Evolutionary conservation across 2,113 vertebrate species (phyloP).

Genomic region (Willisornis vidua): DNA sequence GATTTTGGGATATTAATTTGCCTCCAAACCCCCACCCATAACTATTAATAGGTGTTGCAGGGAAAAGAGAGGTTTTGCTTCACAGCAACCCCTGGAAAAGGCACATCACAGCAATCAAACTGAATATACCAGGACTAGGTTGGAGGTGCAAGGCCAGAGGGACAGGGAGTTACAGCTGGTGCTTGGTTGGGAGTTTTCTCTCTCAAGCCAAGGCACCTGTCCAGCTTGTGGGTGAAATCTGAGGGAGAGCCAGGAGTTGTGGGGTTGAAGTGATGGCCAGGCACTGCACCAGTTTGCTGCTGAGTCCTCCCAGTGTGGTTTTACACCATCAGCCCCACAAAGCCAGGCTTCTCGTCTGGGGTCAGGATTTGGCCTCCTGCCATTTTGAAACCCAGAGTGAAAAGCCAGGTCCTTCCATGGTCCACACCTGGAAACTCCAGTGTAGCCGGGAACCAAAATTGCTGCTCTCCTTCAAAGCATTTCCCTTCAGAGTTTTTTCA

Average conservation of each 20-base stretch:
- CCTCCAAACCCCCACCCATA: neutral
- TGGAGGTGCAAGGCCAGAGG: neutral
- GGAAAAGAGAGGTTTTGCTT: neutral
- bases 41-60: neutral
- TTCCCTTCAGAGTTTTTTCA: neutral
- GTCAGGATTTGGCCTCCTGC: neutral
- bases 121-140: neutral
- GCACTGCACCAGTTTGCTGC: neutral
- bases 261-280: neutral
- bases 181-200: neutral
- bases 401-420: neutral
- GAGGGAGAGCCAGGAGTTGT: neutral
- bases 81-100: neutral
- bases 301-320: neutral
- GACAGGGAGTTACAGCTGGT: neutral
- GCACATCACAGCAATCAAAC: neutral
- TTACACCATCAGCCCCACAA: neutral
- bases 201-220: neutral
- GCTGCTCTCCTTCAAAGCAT: neutral
- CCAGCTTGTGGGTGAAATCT: neutral
- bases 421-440: neutral
- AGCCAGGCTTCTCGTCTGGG: neutral
- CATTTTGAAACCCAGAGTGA: neutral
- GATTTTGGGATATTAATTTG: neutral
- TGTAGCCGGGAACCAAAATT: neutral